Evolutionary conservation across 2,888 invertebrate genomes (phyloP), one percentile per base, ranked within the genome.

Genomic region (Conchocele bisecta): DNA sequence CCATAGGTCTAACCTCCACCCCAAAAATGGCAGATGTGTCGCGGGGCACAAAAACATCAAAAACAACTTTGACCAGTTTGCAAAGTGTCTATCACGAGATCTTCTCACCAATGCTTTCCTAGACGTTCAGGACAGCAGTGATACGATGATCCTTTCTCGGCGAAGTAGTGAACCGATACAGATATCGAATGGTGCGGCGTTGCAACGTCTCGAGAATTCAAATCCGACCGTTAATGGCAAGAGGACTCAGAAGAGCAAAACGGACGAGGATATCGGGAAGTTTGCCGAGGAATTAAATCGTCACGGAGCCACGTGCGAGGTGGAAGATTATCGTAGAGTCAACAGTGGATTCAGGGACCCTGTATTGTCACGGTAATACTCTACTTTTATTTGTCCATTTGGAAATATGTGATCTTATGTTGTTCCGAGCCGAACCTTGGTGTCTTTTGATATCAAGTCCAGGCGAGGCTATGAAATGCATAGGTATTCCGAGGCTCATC

Each of bases 121-220:
- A 9, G 83, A 85, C 58, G 82, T 83, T 51, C 82, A 85, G 22
- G 59, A 73, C 33, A 51, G 33, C 11, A 35, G 51, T 2, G 51
- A 29, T 3, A 35, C n/a, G 33, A 35, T 33, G 17, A 7, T 51
- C 4, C 17, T 31, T 7, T 33, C 33, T 51, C 73, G 87, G 6
- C 77, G 87, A 4, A 88, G 87, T 71, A 88, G 87, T 59, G 87
- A 88, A 59, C 87, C 87, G 2, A 78, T 86, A 57, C 84, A 85
- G 51, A 81, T 85, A 13, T 81, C 83, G 13, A 81, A 79, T 42
- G 79, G 79, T 39, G 81, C 76, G 17, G 83, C 81, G 1, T 44
- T 71, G 15, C 79, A 75, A 39, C 42, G 81, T 24, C 69, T 76
- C 17, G 79, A 81, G 56, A 63, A 79, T 37, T 77, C 76, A 5